These are phyloP conservation scores for Trachelipus rathkii DNA, from an alignment of 1,140 invertebrate species.

Conservation along the genomic window DNA sequence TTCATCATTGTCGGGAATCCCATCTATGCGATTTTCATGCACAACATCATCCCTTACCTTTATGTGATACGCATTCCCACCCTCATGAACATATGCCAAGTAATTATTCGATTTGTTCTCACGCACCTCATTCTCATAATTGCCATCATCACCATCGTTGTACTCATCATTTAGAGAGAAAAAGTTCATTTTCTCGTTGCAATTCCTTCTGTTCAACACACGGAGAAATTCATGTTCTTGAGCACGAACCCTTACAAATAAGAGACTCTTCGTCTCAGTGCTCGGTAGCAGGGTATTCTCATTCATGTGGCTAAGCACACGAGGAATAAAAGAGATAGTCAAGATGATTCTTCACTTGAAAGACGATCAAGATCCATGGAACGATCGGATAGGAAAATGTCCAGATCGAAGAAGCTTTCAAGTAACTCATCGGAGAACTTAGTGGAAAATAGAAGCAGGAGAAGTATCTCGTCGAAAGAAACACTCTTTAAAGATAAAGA, in stretches of 20 bases:
- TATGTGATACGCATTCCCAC: background rate
- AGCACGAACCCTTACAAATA: background rate
- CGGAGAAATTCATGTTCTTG: background rate
- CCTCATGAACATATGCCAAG: background rate
- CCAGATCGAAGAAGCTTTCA: background rate
- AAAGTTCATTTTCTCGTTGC: constrained; percentile 1
- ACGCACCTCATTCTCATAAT: background rate
- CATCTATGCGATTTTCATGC: background rate
- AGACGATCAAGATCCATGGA: background rate
- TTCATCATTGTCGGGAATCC: background rate
- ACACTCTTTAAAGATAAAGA: background rate
- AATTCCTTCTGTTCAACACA: background rate
- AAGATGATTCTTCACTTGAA: background rate
- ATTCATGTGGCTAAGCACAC: background rate
- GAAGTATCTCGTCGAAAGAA: background rate
- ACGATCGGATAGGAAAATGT: background rate
- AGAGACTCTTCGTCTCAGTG: background rate
- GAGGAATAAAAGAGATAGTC: background rate
- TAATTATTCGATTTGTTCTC: background rate
- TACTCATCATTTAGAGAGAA: background rate
- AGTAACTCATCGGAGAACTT: background rate
- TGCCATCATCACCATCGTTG: background rate
- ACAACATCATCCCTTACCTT: background rate
- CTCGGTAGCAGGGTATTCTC: background rate
- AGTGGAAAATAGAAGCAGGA: background rate